A percentile compares a stretch with the other conserved stretches of the same genome.
Conservation (phyloP, 2,113 vertebrate species). For the Aldabrachelys gigantea region DNA sequence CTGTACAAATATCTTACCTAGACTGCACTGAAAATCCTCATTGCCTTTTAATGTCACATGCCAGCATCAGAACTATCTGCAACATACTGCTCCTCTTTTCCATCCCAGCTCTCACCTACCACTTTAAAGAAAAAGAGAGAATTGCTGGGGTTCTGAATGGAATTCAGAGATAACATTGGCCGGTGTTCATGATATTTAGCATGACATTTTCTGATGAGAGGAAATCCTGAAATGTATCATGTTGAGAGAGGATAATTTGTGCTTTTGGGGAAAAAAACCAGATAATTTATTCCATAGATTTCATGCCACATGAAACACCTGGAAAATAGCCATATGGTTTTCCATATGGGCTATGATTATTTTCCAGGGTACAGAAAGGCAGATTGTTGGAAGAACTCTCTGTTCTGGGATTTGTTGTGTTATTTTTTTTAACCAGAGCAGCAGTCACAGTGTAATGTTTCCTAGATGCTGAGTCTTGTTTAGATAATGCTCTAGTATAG, state of each 20-base stretch:
- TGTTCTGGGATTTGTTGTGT: slow-evolving; percentile 45
- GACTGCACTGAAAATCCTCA: accelerated
- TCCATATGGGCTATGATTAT: slow-evolving; percentile 61
- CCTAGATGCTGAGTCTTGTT: slow-evolving; percentile 7
- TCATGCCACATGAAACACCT: slow-evolving; percentile 13
- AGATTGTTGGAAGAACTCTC: slow-evolving; percentile 70
- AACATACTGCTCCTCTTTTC: not conserved
- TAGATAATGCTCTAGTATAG: not conserved
- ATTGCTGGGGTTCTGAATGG: not conserved
- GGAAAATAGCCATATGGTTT: slow-evolving; percentile 64
- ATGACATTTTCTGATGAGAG: not conserved
- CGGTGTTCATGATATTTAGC: accelerated
- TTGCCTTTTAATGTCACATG: accelerated
- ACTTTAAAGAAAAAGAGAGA: not conserved
- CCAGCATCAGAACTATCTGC: accelerated
- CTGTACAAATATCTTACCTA: not conserved
- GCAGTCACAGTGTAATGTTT: slow-evolving; percentile 31
- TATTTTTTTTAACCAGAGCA: not conserved
- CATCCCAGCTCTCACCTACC: not conserved
- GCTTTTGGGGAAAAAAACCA: accelerated
- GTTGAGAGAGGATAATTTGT: accelerated
- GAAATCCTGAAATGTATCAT: not conserved
- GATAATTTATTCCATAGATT: slow-evolving; percentile 21
- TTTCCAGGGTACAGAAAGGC: slow-evolving; percentile 58
- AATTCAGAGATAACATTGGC: not conserved